Evolutionary conservation across 2,113 vertebrate species (phyloP).

Genomic region (Tupaia chinensis): DNA sequence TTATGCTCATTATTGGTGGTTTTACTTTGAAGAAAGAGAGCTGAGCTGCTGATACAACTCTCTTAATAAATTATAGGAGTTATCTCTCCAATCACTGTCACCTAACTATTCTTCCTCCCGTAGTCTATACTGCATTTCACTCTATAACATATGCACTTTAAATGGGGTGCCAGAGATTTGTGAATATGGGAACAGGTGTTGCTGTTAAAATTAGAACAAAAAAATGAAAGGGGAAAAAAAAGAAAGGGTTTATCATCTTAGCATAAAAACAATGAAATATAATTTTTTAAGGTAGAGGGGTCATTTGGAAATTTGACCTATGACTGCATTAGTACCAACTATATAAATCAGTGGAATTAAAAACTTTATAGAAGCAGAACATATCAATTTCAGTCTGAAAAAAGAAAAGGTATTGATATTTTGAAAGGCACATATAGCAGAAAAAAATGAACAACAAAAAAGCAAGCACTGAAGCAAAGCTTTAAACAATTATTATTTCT

Average conservation of each 20-base stretch:
- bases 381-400: background rate
- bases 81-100: background rate
- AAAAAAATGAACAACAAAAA: background rate
- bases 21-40: constrained; percentile 16
- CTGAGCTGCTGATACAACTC: background rate
- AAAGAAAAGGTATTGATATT: background rate
- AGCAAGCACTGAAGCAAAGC: background rate
- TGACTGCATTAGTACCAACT: constrained; percentile 7
- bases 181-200: constrained; percentile 65
- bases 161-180: constrained; percentile 35
- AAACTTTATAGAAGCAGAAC: background rate
- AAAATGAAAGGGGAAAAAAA: constrained; percentile 44
- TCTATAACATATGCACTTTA: constrained; percentile 47
- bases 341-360: constrained; percentile 26
- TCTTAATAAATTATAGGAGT: constrained; percentile 32
- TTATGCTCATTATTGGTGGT: background rate
- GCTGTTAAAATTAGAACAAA: constrained; percentile 72
- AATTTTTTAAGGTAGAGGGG: background rate
- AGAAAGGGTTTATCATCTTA: constrained; percentile 9
- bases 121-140: constrained; percentile 56
- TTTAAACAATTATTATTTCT: constrained; percentile 50
- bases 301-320: constrained; percentile 34
- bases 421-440: background rate
- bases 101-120: background rate
- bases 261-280: constrained; percentile 48